phyloP scores from a whole-genome alignment of 2,888 invertebrate species.

The Invenusta paracnida region DNA sequence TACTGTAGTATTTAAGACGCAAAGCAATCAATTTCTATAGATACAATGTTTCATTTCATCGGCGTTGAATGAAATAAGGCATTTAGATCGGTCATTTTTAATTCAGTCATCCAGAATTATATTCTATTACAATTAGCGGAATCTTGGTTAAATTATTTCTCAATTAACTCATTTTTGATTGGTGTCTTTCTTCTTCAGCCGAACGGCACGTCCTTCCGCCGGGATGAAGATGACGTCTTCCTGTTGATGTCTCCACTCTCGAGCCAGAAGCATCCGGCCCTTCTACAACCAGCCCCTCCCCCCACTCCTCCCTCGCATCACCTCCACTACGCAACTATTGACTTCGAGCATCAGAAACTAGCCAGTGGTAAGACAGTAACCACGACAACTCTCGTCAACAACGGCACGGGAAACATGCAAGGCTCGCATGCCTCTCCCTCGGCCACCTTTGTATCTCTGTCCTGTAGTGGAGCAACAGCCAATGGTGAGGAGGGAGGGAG shows the following conservation, averaged over 20 bases:
- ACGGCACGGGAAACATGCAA: background rate
- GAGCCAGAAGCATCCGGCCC: background rate
- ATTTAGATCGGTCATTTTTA: too few relatives aligned
- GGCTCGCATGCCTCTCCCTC: background rate
- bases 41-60: too few relatives aligned
- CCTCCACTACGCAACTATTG: conserved; percentile 10
- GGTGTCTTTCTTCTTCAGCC: too few relatives aligned
- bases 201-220: too few relatives aligned
- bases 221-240: background rate
- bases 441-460: background rate
- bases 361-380: background rate
- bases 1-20: too few relatives aligned
- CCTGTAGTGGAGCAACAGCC: background rate
- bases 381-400: conserved; percentile 2
- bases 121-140: too few relatives aligned
- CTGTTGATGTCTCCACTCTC: background rate
- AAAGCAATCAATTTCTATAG: too few relatives aligned
- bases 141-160: too few relatives aligned
- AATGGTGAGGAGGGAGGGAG: background rate
- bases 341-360: background rate
- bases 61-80: too few relatives aligned
- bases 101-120: too few relatives aligned
- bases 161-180: too few relatives aligned
- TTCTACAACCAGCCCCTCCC: background rate
- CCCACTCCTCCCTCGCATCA: background rate